Percentiles rank a stretch among this genome's conserved stretches.
phyloP scores from a whole-genome alignment of 2,888 invertebrate species.

The Aleiodes leptofemur region DNA sequence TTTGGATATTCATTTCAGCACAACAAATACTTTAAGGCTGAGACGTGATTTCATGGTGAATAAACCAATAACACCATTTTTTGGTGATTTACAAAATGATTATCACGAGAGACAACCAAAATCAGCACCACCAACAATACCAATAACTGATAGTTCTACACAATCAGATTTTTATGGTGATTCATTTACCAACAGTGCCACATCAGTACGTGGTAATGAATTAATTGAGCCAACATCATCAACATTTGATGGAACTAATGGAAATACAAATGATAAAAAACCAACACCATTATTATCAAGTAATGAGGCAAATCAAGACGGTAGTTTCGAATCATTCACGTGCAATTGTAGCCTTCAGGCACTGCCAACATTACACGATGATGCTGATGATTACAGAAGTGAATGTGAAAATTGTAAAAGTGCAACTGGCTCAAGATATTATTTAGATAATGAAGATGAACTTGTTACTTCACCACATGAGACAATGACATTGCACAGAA shows the following conservation, averaged over 20 bases:
- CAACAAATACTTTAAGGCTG: constrained; percentile 53
- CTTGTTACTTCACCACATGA: constrained; percentile 78
- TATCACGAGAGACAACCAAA: constrained; percentile 59
- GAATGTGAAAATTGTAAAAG: constrained; percentile 92
- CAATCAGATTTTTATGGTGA: constrained; percentile 12
- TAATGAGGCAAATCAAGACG: constrained; percentile 71
- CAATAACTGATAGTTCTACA: constrained; percentile 54
- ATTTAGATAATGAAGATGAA: constrained; percentile 79
- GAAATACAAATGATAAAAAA: constrained; percentile 44
- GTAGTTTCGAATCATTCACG: constrained; percentile 73
- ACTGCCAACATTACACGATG: constrained; percentile 75
- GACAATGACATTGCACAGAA: constrained; percentile 83
- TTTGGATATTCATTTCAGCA: no score
- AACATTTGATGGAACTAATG: background rate
- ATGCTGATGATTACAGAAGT: constrained; percentile 86
- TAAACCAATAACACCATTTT: constrained; percentile 65
- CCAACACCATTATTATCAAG: constrained; percentile 65
- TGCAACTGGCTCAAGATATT: constrained; percentile 82
- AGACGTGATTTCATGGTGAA: constrained; percentile 68
- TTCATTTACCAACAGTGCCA: background rate
- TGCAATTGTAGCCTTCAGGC: constrained; percentile 72
- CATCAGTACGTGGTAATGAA: background rate
- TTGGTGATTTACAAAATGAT: constrained; percentile 62
- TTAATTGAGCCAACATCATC: background rate
- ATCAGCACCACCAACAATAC: constrained; percentile 59